Percentiles rank a stretch among this genome's conserved stretches.
Conservation (phyloP, 2,888 invertebrate genomes). For the Deilephila elpenor region DNA sequence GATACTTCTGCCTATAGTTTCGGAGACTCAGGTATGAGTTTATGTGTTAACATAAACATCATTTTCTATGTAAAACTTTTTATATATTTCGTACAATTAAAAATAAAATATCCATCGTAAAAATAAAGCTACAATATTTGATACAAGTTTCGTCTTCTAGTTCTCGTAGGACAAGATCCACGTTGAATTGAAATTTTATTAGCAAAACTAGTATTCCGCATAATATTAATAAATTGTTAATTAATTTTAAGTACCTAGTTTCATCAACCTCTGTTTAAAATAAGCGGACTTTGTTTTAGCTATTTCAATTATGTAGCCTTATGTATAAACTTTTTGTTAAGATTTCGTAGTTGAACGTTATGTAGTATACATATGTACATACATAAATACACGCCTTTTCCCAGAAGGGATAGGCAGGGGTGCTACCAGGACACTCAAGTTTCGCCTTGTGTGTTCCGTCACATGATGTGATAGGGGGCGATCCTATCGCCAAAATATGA, state of each 20-base stretch:
- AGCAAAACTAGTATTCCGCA: slow-evolving; percentile 9
- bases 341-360: not conserved
- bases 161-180: slow-evolving; percentile 3
- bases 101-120: not conserved
- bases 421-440: too few relatives aligned
- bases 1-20: too few relatives aligned
- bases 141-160: too few relatives aligned
- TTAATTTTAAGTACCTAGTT: slow-evolving; percentile 11
- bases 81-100: not conserved
- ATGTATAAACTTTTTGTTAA: not conserved
- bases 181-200: slow-evolving; percentile 8
- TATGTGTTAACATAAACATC: too few relatives aligned
- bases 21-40: too few relatives aligned
- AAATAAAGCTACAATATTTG: not conserved
- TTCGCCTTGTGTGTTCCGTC: too few relatives aligned
- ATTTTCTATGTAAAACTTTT: too few relatives aligned
- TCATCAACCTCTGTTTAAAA: not conserved
- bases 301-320: not conserved
- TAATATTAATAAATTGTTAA: slow-evolving; percentile 3
- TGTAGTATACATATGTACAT: too few relatives aligned
- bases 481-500: too few relatives aligned
- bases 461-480: too few relatives aligned
- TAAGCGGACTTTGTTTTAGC: not conserved
- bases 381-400: too few relatives aligned
- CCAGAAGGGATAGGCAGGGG: too few relatives aligned